phyloP scores from a whole-genome alignment of 2,888 invertebrate genomes.

The Pseudanteris insignis region DNA sequence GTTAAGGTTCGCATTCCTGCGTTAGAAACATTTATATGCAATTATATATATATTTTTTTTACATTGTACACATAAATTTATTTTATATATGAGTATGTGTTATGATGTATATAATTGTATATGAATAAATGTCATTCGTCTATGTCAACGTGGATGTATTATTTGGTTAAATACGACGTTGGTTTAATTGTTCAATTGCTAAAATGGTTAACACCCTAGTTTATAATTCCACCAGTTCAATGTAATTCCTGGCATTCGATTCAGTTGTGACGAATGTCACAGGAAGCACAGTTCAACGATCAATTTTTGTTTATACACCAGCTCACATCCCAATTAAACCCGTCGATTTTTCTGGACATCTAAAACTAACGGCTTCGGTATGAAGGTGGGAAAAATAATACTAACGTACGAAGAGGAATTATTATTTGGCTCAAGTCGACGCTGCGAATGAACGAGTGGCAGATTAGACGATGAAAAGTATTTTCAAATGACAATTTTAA shows the following conservation, averaged over 20 bases:
- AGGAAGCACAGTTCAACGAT: no score
- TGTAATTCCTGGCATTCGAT: no score
- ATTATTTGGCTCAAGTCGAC: slow-evolving; percentile 37
- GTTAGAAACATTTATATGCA: slow-evolving; percentile 28
- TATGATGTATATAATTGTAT: slow-evolving; percentile 35
- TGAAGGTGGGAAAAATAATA: slow-evolving; percentile 50
- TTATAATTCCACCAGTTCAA: no score
- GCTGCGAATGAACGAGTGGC: slow-evolving; percentile 9
- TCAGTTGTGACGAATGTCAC: no score
- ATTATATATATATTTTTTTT: slow-evolving; percentile 44
- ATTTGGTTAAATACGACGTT: no score
- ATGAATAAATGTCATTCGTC: slow-evolving; percentile 32
- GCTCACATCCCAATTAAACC: no score
- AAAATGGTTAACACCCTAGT: no score
- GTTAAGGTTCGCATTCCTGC: no score
- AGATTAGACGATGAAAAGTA: slow-evolving; percentile 15
- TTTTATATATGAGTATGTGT: slow-evolving; percentile 27
- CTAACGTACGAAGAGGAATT: slow-evolving; percentile 20
- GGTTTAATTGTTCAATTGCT: no score
- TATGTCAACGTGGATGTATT: no score
- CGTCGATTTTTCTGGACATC: slow-evolving; percentile 8
- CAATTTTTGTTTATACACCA: no score
- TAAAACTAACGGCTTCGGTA: slow-evolving; percentile 31
- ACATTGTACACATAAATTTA: slow-evolving; percentile 23
- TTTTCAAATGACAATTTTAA: no score